These are phyloP conservation scores for Pterois miles DNA, from an alignment of 2,797 vertebrate species.

Conservation along the genomic window DNA sequence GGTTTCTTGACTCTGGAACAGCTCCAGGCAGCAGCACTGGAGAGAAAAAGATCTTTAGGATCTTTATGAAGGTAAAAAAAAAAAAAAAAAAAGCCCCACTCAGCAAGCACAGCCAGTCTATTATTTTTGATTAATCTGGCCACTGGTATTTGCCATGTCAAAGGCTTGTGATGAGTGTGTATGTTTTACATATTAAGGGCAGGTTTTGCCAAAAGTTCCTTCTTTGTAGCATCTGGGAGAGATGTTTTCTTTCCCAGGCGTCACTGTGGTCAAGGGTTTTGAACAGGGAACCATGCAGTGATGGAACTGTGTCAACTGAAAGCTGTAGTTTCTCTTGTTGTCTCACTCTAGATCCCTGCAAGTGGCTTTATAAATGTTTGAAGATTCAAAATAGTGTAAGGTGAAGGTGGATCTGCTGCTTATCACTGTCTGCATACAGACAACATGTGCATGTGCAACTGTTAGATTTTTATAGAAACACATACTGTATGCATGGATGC, in stretches of 20 bases:
- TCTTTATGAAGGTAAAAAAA: constrained; percentile 37
- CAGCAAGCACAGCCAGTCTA: constrained; percentile 47
- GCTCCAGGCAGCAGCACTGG: constrained; percentile 63
- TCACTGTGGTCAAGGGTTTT: constrained; percentile 34
- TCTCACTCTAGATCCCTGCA: neutral
- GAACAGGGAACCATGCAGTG: constrained; percentile 22
- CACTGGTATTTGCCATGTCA: constrained; percentile 69
- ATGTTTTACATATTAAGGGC: constrained; percentile 74
- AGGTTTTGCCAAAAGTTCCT: constrained; percentile 71
- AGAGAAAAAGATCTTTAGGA: constrained; percentile 28
- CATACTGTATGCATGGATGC: neutral
- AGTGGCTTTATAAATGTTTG: neutral
- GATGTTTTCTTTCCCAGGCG: constrained; percentile 37
- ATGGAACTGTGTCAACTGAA: constrained; percentile 22
- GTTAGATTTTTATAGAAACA: neutral
- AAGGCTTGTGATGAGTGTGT: constrained; percentile 67
- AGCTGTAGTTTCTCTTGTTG: constrained; percentile 15
- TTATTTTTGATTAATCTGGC: constrained; percentile 78
- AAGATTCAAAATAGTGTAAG: neutral
- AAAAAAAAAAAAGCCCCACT: constrained; percentile 35
- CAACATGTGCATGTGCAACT: neutral
- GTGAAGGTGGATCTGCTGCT: neutral
- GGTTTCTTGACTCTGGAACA: constrained; percentile 77
- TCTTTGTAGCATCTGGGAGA: constrained; percentile 46
- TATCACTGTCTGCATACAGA: neutral